Evolutionary conservation across 2,113 vertebrate species (phyloP).

Genomic region (Pterophyllum scalare): DNA sequence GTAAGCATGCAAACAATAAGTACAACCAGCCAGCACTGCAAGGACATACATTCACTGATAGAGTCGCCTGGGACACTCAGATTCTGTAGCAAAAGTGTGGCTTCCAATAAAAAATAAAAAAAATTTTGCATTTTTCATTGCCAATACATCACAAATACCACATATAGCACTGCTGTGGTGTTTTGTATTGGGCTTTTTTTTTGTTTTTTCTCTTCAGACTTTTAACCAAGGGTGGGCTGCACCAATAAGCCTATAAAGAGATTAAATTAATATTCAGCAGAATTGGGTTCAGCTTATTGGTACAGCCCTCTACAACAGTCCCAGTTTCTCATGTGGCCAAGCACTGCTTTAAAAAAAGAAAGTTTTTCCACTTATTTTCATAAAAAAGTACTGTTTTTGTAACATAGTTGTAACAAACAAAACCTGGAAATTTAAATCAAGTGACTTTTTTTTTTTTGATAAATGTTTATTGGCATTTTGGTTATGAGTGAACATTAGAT

Average conservation of each 20-base stretch:
- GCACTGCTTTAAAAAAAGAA: background rate
- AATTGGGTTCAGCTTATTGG: no score
- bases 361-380: background rate
- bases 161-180: background rate
- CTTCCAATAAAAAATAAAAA: background rate
- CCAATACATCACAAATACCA: background rate
- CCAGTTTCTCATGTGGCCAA: no score
- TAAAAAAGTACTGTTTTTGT: background rate
- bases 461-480: background rate
- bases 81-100: slow-evolving; percentile 8
- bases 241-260: no score
- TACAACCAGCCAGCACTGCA: slow-evolving; percentile 42
- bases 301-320: no score
- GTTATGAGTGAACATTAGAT: background rate
- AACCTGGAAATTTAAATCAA: background rate
- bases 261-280: no score
- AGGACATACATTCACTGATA: slow-evolving; percentile 65
- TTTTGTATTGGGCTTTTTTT: background rate
- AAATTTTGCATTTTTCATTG: background rate
- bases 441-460: background rate
- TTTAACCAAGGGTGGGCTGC: background rate
- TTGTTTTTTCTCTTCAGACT: background rate
- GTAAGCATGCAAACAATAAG: slow-evolving; percentile 51
- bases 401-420: slow-evolving; percentile 7
- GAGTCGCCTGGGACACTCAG: slow-evolving; percentile 27